Evolutionary conservation across 1,140 invertebrate species (phyloP), one percentile per base, ranked within the genome.

Genomic region (Drosophila bocki): DNA sequence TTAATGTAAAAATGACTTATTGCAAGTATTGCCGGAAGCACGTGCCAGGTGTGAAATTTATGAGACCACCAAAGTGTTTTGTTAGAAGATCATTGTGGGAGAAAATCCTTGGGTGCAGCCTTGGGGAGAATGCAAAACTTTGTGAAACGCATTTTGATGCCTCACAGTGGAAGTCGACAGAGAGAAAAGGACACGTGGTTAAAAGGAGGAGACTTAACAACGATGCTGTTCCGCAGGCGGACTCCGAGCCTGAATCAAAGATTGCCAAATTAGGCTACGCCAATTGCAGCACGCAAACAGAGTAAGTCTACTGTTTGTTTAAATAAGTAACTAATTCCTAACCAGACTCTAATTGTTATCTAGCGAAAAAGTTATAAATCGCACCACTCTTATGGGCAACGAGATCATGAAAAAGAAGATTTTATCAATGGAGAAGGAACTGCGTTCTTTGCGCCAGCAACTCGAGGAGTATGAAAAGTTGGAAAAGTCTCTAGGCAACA

Each of bases 71-170:
- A 8, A 70, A 70, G 29, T 70, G 68, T 32, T n/a, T 29, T 8
- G 41, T 47, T 11, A 71, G 13, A 7, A 64, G 50, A 44, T 39
- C n/a, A 2, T 47, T 71, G 50, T 71, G 60, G 60, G 59, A 56
- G 47, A 29, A 45, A n/a, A 51, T 17, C 13, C 29, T 69, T 6
- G 35, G 45, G 0, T 61, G 57, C 37, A 48, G 17, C 22, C 60
- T 71, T 33, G 68, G 68, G 19, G 68, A 44, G 1, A 8, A 42
- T 12, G 51, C 64, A 6, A 48, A 42, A 42, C 17, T 68, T 51
- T 68, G 56, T 17, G 56, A 68, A 19, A 60, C 44, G 3, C 61
- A 67, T 19, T 67, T 67, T n/a, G 33, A n/a, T 35, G 54, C 53
- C 3, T 35, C 54, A 0, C 42, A 67, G 32, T 67, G 63, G 54